Conservation (phyloP, 2,888 invertebrate species). For the Melanostoma mellinum region DNA sequence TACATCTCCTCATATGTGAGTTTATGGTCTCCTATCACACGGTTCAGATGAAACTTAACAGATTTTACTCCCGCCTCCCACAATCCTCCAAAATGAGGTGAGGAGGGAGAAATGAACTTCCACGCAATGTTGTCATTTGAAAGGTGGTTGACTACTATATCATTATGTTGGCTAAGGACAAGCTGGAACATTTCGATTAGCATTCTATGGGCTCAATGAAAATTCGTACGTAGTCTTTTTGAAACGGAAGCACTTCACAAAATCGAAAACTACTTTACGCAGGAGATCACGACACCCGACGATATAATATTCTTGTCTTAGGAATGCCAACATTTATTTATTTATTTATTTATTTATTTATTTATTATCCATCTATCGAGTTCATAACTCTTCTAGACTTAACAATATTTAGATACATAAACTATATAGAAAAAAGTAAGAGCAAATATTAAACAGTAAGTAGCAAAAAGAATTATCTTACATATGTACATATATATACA, state of each 20-base stretch:
- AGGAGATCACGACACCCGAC: neutral
- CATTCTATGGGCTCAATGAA: conserved; percentile 7
- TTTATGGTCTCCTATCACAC: conserved; percentile 31
- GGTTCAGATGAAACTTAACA: conserved; percentile 36
- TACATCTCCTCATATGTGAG: conserved; percentile 47
- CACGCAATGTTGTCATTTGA: conserved; percentile 9
- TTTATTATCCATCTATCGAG: no score
- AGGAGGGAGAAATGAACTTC: conserved; percentile 16
- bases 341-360: no score
- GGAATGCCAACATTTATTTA: neutral
- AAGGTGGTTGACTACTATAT: neutral
- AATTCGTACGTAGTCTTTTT: neutral
- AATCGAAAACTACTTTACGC: neutral
- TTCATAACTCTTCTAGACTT: no score
- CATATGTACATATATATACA: no score
- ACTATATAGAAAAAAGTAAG: no score
- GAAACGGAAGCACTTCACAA: neutral
- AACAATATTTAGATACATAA: no score
- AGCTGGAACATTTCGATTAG: conserved; percentile 4
- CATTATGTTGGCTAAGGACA: neutral
- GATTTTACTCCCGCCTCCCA: conserved; percentile 44
- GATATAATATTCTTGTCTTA: neutral
- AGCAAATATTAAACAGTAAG: no score
- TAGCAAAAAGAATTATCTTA: no score
- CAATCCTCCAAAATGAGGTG: conserved; percentile 18